Base-by-base conservation (phyloP, 2,113 vertebrate species). In the Campylorhamphus procurvoides region DNA sequence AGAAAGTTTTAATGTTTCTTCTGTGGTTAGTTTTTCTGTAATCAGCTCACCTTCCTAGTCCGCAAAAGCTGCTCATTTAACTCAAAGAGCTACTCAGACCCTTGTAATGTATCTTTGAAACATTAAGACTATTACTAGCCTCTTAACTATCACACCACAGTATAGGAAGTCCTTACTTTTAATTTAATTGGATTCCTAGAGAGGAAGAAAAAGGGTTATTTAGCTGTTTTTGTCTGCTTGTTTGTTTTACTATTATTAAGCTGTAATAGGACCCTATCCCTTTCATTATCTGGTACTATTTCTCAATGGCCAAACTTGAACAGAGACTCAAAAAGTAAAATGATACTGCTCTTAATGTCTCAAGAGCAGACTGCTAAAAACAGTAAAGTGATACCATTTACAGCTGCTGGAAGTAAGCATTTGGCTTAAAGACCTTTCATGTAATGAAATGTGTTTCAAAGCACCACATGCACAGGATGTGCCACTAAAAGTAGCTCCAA, bases 331-430 rank as follows among this genome's bases (percentile, higher is more conserved):
- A 58, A 90, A 93, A 93, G 84, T 82, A 96, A 96, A 96, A 90
- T 64, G 27, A 62, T 60, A 87, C 67, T 50, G 42, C 85, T 91
- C 74, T 53, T 96, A 89, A 93, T 68, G 73, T 87, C n/a, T 72
- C 39, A 69, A 18, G 22, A 88, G 53, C 24, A 94, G 47, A 49
- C 31, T 96, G 84, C 46, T 91, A 73, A 59, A 52, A 97, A 76
- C 28, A 88, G 72, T 93, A 91, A 97, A 92, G 78, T 56, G 82
- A 95, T 87, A 93, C 59, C 79, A 77, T 68, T 97, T 82, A 82
- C 94, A 90, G 90, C 87, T 95, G 75, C 91, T 93, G 93, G 71
- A 93, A 91, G 46, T 4, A 81, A 88, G 40, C 33, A 27, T 89
- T 91, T 79, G 87, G 64, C 49, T 87, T 88, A 60, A 95, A 91